Evolutionary conservation across 2,888 invertebrate species (phyloP), one percentile per base, ranked within the genome.

Genomic region (Chaetogeoica ovagalla): DNA sequence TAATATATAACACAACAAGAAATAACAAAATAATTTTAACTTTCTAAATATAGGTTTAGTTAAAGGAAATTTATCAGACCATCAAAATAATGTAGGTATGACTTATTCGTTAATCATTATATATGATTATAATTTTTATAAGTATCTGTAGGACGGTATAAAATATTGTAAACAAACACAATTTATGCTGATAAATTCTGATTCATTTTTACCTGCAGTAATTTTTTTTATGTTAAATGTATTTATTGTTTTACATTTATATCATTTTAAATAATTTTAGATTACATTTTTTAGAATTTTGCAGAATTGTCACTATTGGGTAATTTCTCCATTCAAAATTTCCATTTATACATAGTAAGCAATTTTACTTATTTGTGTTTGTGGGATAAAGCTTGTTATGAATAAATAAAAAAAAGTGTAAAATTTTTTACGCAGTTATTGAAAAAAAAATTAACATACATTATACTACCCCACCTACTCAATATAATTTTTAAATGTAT

Each of bases 281-380:
- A 62, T 73, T 62, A n/a, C 48, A 23, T 37, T 65, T 71, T 74
- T 55, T 74, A 74, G 74, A 74, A 65, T 17, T 57, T 74, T 57
- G 23, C 65, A 65, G 39, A 74, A 65, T 55, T 65, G 55, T 65
- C 30, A 73, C 30, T 57, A 39, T 57, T 65, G 57, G 57, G 37
- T 74, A 74, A 15, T 39, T 39, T 23, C 48, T 65, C 57, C 74
- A 74, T 74, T 74, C 65, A 57, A 65, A 72, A 74, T 57, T 74
- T 65, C 21, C 55, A 65, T 74, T 7, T 19, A 30, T 21, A 66
- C n/a, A 48, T 30, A 73, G 73, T 73, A 73, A 63, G 73, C 73
- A 63, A 63, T 37, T 63, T 70, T 73, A 73, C 52, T 73, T 73
- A 52, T 73, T 73, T 73, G 30, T 73, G 72, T 73, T 62, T 63